Evolutionary conservation across 2,888 invertebrate species (phyloP), one percentile per base, ranked within the genome.

Genomic region (Pasiphila rectangulata): DNA sequence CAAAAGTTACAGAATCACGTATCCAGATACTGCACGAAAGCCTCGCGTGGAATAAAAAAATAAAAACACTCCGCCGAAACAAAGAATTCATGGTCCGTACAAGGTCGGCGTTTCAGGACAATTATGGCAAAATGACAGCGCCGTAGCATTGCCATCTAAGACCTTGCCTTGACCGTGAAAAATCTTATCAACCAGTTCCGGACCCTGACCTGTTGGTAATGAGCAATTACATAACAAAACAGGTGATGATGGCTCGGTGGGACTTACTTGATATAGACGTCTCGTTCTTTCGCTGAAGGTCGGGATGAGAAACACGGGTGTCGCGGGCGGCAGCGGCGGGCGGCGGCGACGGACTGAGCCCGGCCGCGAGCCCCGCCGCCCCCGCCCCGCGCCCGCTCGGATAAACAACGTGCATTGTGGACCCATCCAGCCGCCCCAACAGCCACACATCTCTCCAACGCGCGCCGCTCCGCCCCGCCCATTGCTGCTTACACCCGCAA

Each of bases 321-420:
- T 67, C 73, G 64, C 75, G 75, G 68, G 72, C 70, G 63, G 58
- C 70, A 66, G 68, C 72, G 67, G 64, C 73, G 69, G 79, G 73
- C 75, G 78, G 72, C 77, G 79, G 77, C 75, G 69, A 73, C 75
- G 72, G 79, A 79, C 79, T 77, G 81, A 75, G 83, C 87, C 87
- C 82, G 84, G 84, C 82, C 81, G 72, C 73, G 79, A 81, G 83
- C 83, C 67, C 64, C 70, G 53, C 71, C 72, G 60, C 79, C 68
- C 74, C 63, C 69, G 42, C 59, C 46, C 63, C 65, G 52, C 54
- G 29, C 61, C 56, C 81, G 69, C 77, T 68, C 83, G 86, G 85
- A 86, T 86, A 87, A 87, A 86, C 87, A 86, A 86, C 86, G 74
- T 87, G 87, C 87, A 87, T 83, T 84, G 86, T 86, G 81, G 83